Conservation (phyloP, 2,797 vertebrate genomes). For the Trachops cirrhosus region DNA sequence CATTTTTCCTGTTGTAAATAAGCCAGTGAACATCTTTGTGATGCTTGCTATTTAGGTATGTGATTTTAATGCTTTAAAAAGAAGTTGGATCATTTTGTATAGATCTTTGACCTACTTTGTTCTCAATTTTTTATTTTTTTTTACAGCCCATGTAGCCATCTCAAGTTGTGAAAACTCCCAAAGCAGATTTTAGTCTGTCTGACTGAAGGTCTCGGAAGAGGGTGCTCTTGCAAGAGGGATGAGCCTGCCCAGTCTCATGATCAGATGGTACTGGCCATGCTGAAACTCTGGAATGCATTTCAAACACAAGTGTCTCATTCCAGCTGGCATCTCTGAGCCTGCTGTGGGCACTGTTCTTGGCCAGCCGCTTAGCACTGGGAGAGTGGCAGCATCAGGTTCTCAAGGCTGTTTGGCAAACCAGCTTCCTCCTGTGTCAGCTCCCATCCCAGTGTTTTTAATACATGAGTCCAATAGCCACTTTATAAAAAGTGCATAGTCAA, state of each 20-base stretch:
- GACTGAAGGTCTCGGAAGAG: conserved; percentile 50
- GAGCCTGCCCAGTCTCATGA: not conserved
- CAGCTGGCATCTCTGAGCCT: conserved; percentile 55
- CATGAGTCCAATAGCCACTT: not conserved
- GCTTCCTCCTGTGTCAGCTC: not conserved
- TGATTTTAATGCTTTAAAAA: conserved; percentile 46
- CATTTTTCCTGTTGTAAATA: conserved; percentile 20
- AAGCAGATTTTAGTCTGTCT: conserved; percentile 23
- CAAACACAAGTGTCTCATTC: conserved; percentile 41
- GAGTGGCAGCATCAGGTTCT: conserved; percentile 58
- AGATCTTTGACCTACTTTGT: conserved; percentile 15
- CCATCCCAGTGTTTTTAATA: not conserved
- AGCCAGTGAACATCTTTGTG: not conserved
- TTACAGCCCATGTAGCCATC: not conserved
- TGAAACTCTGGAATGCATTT: conserved; percentile 60
- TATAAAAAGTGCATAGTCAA: not conserved
- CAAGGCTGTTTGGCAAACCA: not conserved
- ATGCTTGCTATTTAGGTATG: not conserved
- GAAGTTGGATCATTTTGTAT: conserved; percentile 20
- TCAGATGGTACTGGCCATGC: conserved; percentile 36
- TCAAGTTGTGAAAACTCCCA: not conserved
- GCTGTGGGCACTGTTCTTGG: conserved; percentile 5
- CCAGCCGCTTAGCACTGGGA: not conserved
- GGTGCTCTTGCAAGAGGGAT: conserved; percentile 57
- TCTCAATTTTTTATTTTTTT: conserved; percentile 8